These are phyloP conservation scores for Oikopleura dioica DNA, from an alignment of 23 tunicate genomes.

Conservation along the genomic window DNA sequence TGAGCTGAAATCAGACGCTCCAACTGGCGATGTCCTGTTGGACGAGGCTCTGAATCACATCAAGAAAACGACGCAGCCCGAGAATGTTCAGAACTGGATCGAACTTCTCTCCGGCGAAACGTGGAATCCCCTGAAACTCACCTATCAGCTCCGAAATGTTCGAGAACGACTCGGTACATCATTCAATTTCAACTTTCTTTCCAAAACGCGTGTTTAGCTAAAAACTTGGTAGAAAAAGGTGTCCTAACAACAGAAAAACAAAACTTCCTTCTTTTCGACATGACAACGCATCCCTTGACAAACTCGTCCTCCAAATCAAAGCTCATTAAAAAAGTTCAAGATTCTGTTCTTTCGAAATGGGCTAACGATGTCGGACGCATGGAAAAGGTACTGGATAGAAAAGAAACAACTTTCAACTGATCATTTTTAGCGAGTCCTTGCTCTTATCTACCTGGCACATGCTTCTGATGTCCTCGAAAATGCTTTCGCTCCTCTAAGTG, in stretches of 20 bases:
- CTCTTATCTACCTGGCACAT: slow-evolving; percentile 84
- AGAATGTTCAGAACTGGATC: slow-evolving; percentile 95
- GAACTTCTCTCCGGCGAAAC: slow-evolving; percentile 95
- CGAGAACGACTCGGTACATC: slow-evolving; percentile 53
- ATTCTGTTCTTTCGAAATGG: slow-evolving; percentile 94
- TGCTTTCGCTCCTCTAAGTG: slow-evolving; percentile 80
- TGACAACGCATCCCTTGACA: slow-evolving; percentile 89
- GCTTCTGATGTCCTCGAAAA: slow-evolving; percentile 95
- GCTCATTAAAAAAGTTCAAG: slow-evolving; percentile 71
- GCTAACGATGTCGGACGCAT: slow-evolving; percentile 86
- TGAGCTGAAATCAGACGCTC: slow-evolving; percentile 64
- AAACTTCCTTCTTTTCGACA: slow-evolving; percentile 83
- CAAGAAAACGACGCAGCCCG: slow-evolving; percentile 33
- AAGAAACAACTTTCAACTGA: too few relatives aligned
- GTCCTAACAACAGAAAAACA: slow-evolving; percentile 89
- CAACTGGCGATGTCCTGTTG: slow-evolving; percentile 89
- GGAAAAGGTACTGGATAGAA: slow-evolving; percentile 18
- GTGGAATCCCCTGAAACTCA: slow-evolving; percentile 93
- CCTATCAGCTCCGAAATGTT: slow-evolving; percentile 79
- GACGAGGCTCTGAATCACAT: slow-evolving; percentile 90
- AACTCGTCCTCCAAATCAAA: slow-evolving; percentile 40
- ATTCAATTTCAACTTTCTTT: neutral
- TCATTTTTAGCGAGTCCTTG: slow-evolving; percentile 50
- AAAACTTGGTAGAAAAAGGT: slow-evolving; percentile 88
- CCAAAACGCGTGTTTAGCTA: slow-evolving; percentile 18